Base-by-base conservation (phyloP, 2,888 invertebrate genomes). In the Suillia variegata region DNA sequence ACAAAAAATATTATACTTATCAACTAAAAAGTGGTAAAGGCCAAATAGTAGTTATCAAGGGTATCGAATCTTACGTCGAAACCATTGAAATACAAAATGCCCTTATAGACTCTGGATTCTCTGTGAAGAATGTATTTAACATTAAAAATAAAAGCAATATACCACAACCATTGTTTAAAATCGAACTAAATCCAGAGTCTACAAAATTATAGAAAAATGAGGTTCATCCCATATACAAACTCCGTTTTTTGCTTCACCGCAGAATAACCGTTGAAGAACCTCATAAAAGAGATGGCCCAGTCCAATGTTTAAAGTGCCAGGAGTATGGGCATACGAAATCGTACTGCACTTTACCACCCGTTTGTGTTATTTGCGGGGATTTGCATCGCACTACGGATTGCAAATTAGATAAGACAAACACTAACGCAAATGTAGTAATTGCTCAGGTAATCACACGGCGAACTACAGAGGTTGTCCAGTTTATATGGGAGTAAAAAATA, bases 331-430 rank as follows among this genome's bases (percentile, higher is more conserved):
- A 51, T 51, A 24, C 51, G 4, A 51, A 48, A 26, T 3, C 4
- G n/a, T 51, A 51, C 5, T 51, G 51, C 26, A 51, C 51, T 13
- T 24, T 51, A 6, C 51, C 3, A 5, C 5, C 12, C 15, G 26
- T 51, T 8, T 51, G 51, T 51, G 51, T 51, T n/a, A 31, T 51
- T n/a, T 21, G 51, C 24, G 51, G 51, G 4, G 51, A 51, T 12
- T 15, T 51, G 4, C 51, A 51, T 24, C 13, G 24, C n/a, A n/a
- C 26, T 3, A 5, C 5, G 6, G 12, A 4, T 2, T 51, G 51
- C 31, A 51, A 51, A 31, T n/a, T n/a, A n/a, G 2, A 5, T 4
- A 48, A 18, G 18, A 13, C 6, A 18, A 5, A 48, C n/a, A 13
- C 18, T 24, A 26, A 31, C 15, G 31, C n/a, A n/a, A 17, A 24